Evolutionary conservation across 1,140 invertebrate species (phyloP), one percentile per base, ranked within the genome.

Genomic region (Psix sp.): DNA sequence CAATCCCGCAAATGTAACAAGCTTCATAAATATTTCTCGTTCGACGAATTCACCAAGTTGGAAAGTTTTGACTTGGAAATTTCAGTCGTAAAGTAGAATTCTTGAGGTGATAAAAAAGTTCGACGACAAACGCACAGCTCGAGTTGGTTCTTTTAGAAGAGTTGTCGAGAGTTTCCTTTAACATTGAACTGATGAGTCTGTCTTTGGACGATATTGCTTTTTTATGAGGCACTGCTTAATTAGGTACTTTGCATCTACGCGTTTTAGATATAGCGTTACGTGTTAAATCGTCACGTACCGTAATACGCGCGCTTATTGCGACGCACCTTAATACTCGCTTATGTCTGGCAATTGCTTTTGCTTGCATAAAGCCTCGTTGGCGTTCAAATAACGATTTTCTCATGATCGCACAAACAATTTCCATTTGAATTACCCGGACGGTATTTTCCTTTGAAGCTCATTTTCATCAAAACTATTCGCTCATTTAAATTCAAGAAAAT

Each of bases 211-310:
- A 13, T 46, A 14, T 33, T 42, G 9, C 13, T 36, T 5, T 46
- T 52, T 62, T 60, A 62, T 52, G 49, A 26, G 10, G 17, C 10
- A 63, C n/a, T 40, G 40, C 40, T 38, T 46, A 36, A 51, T 65
- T 65, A 46, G 24, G 35, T 38, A 49, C 38, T 59, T 56, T 45
- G 39, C 38, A 40, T 33, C 33, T 43, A 38, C 39, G 5, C 42
- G 51, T 24, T 66, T 60, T 15, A 36, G 62, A 66, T 56, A 11
- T 24, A 54, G 35, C 43, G 18, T 16, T 29, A 29, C 49, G 18
- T 31, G 52, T 42, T 74, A 74, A 74, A 66, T 62, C 62, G 70
- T 66, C 62, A 74, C 60, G 70, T 66, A 43, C 43, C 40, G n/a
- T n/a, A n/a, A n/a, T n/a, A n/a, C n/a, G n/a, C n/a, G n/a, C 54